Base-by-base conservation (phyloP, 2,888 invertebrate species). In the Drosophila putrida region DNA sequence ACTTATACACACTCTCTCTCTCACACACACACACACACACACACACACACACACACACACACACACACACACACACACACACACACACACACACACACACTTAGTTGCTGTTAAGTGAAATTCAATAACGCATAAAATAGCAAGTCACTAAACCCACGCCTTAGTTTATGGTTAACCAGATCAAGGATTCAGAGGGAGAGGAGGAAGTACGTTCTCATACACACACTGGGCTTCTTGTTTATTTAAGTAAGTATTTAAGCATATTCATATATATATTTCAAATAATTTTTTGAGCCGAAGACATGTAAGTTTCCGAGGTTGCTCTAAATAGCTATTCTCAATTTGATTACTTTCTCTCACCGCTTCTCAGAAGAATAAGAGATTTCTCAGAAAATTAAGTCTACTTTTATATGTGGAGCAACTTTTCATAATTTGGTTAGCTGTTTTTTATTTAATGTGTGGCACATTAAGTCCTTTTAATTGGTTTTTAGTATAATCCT, bases 91-190 rank as follows among this genome's bases (percentile, higher is more conserved):
- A 25, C 25, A 38, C 15, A 10, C 31, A 39, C 51, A 38, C 13
- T 51, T 44, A 47, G 74, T 78, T 82, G 76, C 68, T 73, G 76
- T 80, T 85, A 89, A 88, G 88, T 84, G 78, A 88, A 88, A 88
- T 89, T 88, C 85, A 89, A 89, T 86, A 88, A 89, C 80, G 82
- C 89, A 84, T 85, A 85, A 86, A 84, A 84, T 79, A 69, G 78
- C 75, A 83, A 73, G 73, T 70, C 87, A 82, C 71, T 76, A 67
- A 68, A 69, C 58, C 61, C 51, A 54, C 20, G 54, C 51, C 50
- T 49, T 43, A 35, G 39, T 25, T 46, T 38, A 61, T 46, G 44
- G 31, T 59, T 50, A 33, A 54, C n/a, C 43, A 50, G n/a, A 35
- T 36, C 28, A 61, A 33, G 15, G 35, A 55, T 11, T 10, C 5